Evolutionary conservation across 2,888 invertebrate species (phyloP).

Genomic region (Stegana nigrithorax): DNA sequence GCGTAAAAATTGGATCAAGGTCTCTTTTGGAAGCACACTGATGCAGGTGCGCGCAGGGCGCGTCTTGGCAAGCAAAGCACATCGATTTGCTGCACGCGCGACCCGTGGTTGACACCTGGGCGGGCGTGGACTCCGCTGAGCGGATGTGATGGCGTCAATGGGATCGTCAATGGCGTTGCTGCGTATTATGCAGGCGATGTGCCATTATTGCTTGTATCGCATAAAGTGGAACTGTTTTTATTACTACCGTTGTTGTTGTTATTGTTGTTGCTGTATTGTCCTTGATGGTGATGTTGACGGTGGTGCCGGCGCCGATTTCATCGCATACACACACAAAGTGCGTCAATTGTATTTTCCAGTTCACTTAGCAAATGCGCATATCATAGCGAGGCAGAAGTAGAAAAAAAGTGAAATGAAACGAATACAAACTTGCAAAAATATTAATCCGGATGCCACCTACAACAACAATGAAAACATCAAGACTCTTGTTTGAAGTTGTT

Average conservation of each 20-base stretch:
- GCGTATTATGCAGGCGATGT: no score
- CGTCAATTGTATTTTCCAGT: constrained; percentile 49
- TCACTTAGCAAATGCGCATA: constrained; percentile 56
- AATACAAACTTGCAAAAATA: no score
- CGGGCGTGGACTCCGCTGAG: not conserved
- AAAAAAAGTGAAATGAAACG: no score
- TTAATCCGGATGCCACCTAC: constrained; percentile 8
- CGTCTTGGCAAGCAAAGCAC: not conserved
- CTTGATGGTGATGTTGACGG: not conserved
- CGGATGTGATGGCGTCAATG: constrained; percentile 24
- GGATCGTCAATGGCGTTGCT: no score
- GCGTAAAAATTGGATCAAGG: constrained; percentile 54
- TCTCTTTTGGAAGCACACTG: constrained; percentile 25
- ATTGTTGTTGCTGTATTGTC: no score
- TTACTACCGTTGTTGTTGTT: not conserved
- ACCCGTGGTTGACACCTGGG: constrained; percentile 20
- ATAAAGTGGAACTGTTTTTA: constrained; percentile 45
- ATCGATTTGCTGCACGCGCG: constrained; percentile 33
- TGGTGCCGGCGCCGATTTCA: constrained; percentile 18
- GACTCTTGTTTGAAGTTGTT: no score
- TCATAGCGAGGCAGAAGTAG: constrained; percentile 30
- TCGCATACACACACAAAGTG: constrained; percentile 22
- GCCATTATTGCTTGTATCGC: constrained; percentile 50
- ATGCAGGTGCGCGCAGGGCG: constrained; percentile 22
- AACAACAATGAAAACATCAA: constrained; percentile 12